Evolutionary conservation across 1,140 invertebrate genomes (phyloP), one percentile per base, ranked within the genome.

Genomic region (Lineus longissimus): DNA sequence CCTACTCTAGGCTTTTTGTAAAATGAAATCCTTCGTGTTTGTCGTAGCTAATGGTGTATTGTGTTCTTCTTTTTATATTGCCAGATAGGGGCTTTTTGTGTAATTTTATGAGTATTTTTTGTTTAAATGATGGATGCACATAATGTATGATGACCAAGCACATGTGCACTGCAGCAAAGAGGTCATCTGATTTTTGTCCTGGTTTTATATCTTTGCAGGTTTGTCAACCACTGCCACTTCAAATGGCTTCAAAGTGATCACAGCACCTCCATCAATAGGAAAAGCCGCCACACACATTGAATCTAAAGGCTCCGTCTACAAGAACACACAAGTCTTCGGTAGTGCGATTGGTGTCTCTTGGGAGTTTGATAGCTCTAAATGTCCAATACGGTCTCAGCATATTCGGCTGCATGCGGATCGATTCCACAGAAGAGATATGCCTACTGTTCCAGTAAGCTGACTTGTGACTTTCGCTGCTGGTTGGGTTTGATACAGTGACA

Each of bases 381-480:
- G n/a, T n/a, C 70, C 70, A 11, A 62, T 72, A n/a, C 64, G 59
- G 43, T 61, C 64, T 23, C 68, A 72, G 45, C 68, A 63, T 56
- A 15, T 72, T 13, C 70, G 66, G 13, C 22, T 72, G 13, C 58
- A 61, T n/a, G 62, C 66, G 13, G 68, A 72, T 55, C 43, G 47
- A 23, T 51, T 62, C 13, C 66, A 66, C 23, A 63, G 67, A 43
- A 68, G 67, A 43, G 23, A 72, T 2, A 40, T 63, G 15, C 25
- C 59, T 4, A 45, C 66, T 15, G 56, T 65, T 27, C 33, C 65
- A 64, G 70, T 70, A 27, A 66, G n/a, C n/a, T n/a, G n/a, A n/a
- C n/a, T n/a, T n/a, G n/a, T n/a, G n/a, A n/a, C n/a, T n/a, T n/a
- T n/a, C n/a, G n/a, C n/a, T n/a, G n/a, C n/a, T n/a, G n/a, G n/a